Percentiles rank a stretch among this genome's conserved stretches.
Conservation (phyloP, 2,797 vertebrate species). For the Urocyon cinereoargenteus region DNA sequence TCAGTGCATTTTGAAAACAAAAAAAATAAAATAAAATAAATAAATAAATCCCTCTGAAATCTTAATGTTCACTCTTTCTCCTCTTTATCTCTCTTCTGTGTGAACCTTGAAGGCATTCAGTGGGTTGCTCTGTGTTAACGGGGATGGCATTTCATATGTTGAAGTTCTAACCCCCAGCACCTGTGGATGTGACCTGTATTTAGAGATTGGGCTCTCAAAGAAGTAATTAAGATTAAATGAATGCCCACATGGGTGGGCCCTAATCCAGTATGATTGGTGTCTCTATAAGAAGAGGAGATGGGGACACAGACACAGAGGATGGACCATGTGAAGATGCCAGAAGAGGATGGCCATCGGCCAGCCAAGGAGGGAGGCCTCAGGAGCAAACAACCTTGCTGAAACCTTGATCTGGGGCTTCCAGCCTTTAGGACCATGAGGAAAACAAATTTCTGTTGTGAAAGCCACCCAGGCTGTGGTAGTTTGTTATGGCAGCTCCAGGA, state of each 20-base stretch:
- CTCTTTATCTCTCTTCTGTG: background rate
- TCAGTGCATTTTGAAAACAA: background rate
- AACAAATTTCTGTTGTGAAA: background rate
- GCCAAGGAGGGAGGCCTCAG: background rate
- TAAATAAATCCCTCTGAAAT: background rate
- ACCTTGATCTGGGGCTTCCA: background rate
- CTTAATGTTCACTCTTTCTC: background rate
- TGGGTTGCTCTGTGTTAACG: background rate
- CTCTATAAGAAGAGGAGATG: background rate
- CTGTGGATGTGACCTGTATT: background rate
- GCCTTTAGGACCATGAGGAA: background rate
- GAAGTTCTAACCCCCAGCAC: background rate
- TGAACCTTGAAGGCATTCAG: background rate
- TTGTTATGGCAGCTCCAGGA: background rate
- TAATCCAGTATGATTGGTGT: background rate
- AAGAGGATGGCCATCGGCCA: background rate
- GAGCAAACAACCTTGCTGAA: background rate
- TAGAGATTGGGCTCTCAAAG: background rate
- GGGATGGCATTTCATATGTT: background rate
- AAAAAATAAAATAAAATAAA: background rate
- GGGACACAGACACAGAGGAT: background rate
- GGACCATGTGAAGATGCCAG: background rate
- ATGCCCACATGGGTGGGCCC: background rate
- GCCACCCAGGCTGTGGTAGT: background rate
- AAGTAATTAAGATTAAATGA: background rate